phyloP scores from a whole-genome alignment of 2,888 invertebrate genomes.

The Eupithecia centaureata region DNA sequence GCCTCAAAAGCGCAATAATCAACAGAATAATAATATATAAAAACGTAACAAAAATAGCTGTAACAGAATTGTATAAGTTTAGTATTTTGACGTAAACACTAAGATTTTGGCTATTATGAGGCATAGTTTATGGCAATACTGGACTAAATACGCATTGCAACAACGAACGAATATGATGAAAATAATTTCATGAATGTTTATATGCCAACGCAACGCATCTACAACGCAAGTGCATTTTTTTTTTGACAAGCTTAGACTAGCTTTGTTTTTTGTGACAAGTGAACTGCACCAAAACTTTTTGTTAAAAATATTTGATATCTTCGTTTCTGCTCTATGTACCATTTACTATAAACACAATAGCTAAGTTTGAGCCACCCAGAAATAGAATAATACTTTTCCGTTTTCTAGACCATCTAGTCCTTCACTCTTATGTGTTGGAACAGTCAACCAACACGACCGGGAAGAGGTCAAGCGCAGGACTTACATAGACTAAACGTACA shows the following conservation, averaged over 20 bases:
- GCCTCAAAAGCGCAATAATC: constrained; percentile 33
- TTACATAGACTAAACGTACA: neutral
- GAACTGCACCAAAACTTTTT: constrained; percentile 30
- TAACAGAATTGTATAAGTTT: constrained; percentile 34
- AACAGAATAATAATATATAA: constrained; percentile 43
- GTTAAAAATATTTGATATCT: neutral
- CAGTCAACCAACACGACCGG: neutral
- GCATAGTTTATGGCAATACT: constrained; percentile 52
- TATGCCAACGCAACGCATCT: too few relatives aligned
- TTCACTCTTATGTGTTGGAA: neutral
- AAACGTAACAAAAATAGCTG: constrained; percentile 44
- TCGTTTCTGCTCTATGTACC: neutral
- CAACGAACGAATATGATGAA: neutral
- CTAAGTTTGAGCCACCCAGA: neutral
- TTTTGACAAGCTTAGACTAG: constrained; percentile 43
- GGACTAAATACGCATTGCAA: constrained; percentile 39
- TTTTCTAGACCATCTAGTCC: neutral
- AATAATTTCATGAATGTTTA: neutral
- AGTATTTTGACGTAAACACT: neutral
- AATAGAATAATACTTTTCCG: neutral
- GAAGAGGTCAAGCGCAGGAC: neutral
- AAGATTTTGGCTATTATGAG: constrained; percentile 50
- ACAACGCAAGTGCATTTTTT: neutral
- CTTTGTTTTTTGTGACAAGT: constrained; percentile 25
- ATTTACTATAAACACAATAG: neutral